A percentile compares a stretch with the other conserved stretches of the same genome.
These are phyloP conservation scores for Palythoa heliodiscus DNA, from an alignment of 92 coral and sea anemone genomes.

Conservation along the genomic window DNA sequence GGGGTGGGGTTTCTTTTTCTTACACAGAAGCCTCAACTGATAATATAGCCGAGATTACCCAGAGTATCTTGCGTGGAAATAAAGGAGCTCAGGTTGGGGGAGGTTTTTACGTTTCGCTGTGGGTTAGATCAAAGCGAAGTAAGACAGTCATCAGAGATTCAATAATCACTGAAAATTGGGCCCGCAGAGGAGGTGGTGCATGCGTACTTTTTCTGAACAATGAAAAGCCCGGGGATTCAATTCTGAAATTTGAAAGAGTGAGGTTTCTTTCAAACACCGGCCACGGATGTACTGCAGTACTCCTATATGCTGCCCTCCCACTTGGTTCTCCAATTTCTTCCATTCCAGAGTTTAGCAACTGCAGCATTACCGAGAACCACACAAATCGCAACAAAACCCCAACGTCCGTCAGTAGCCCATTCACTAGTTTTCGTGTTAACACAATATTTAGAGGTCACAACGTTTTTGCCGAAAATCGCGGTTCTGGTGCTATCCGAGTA, in stretches of 20 bases:
- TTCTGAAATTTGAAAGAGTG: slow-evolving; percentile 58
- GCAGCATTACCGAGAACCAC: slow-evolving; percentile 66
- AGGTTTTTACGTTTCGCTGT: slow-evolving; percentile 61
- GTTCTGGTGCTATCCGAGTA: slow-evolving; percentile 76
- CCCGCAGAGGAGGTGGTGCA: slow-evolving; percentile 80
- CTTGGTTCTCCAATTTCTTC: slow-evolving; percentile 59
- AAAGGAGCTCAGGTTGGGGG: slow-evolving; percentile 87
- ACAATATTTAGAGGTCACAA: slow-evolving; percentile 67
- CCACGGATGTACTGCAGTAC: slow-evolving; percentile 70
- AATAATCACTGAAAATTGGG: slow-evolving; percentile 67
- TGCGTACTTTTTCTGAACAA: slow-evolving; percentile 57
- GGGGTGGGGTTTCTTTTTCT: slow-evolving; percentile 73
- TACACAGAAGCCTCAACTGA: slow-evolving; percentile 52
- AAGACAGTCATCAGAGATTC: slow-evolving; percentile 50
- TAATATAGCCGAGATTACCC: slow-evolving; percentile 47
- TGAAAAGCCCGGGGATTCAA: slow-evolving; percentile 33
- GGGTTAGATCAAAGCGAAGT: slow-evolving; percentile 55
- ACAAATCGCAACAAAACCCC: slow-evolving; percentile 1
- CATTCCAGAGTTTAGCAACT: slow-evolving; percentile 73
- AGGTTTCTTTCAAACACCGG: slow-evolving; percentile 58
- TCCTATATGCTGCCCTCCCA: slow-evolving; percentile 73
- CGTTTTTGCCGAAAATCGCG: slow-evolving; percentile 62
- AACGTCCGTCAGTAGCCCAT: slow-evolving; percentile 49
- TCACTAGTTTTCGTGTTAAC: slow-evolving; percentile 76
- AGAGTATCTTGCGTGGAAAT: slow-evolving; percentile 54